Evolutionary conservation across 2,113 vertebrate genomes (phyloP).

Genomic region (Psilopogon haemacephalus): DNA sequence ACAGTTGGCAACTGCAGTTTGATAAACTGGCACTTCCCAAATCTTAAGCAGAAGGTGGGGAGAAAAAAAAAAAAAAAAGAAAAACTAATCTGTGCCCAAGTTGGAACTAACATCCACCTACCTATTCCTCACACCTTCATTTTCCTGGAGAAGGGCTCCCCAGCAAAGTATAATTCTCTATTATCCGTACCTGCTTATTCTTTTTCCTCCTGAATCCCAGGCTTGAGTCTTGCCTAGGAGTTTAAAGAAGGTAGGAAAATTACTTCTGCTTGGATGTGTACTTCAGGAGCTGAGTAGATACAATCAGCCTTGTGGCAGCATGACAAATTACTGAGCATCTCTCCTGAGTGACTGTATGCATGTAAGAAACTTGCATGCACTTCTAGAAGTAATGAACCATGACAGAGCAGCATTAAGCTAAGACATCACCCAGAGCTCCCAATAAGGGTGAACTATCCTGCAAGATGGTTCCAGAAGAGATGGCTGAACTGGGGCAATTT

Average conservation of each 20-base stretch:
- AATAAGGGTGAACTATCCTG: background rate
- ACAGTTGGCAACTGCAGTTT: background rate
- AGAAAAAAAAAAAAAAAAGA: background rate
- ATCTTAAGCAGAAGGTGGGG: background rate
- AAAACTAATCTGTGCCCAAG: background rate
- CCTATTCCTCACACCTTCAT: background rate
- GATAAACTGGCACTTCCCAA: background rate
- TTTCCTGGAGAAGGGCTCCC: background rate
- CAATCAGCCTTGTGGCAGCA: background rate
- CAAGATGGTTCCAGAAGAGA: background rate
- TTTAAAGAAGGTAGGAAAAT: background rate
- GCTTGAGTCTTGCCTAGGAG: background rate
- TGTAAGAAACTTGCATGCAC: background rate
- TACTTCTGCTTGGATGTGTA: background rate
- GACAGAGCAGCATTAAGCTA: background rate
- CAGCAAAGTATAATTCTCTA: background rate
- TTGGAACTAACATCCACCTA: background rate
- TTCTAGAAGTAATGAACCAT: fast-evolving
- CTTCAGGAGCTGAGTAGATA: background rate
- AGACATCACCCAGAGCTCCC: background rate
- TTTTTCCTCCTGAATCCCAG: background rate
- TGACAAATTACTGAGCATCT: background rate
- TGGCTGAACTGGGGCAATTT: background rate
- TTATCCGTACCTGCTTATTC: background rate
- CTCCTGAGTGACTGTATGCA: fast-evolving